Conservation (phyloP, 2,888 invertebrate species). For the Notodonta ziczac region DNA sequence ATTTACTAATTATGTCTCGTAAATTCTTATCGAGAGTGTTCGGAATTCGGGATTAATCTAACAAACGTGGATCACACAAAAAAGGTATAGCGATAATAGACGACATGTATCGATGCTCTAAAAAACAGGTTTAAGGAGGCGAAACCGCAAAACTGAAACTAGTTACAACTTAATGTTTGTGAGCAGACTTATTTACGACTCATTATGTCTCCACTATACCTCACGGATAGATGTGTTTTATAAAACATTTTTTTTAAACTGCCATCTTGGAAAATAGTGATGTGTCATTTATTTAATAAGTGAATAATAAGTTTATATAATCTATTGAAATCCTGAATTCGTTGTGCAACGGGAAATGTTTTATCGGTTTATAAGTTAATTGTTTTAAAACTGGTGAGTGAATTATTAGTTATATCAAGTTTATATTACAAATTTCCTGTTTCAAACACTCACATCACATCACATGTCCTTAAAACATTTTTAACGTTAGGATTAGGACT, state of each 20-base stretch:
- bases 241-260: conserved; percentile 2
- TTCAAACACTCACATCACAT: no score
- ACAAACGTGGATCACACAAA: no score
- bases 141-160: conserved; percentile 10
- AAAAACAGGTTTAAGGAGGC: neutral
- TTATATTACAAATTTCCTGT: neutral
- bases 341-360: neutral
- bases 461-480: no score
- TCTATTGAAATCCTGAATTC: neutral
- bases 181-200: conserved; percentile 25
- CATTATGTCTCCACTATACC: conserved; percentile 17
- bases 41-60: no score
- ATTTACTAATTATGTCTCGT: no score
- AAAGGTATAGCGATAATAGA: no score
- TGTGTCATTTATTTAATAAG: conserved; percentile 1
- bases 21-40: no score
- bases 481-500: no score
- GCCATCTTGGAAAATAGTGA: conserved; percentile 5
- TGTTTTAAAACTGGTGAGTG: neutral
- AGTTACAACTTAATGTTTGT: neutral
- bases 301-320: neutral
- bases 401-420: neutral
- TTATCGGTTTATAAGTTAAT: neutral
- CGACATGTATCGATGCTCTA: neutral
- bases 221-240: conserved; percentile 19